Percentiles rank a stretch among this genome's conserved stretches.
These are phyloP conservation scores for Cephus spinipes DNA, from an alignment of 2,888 invertebrate species.

Conservation along the genomic window DNA sequence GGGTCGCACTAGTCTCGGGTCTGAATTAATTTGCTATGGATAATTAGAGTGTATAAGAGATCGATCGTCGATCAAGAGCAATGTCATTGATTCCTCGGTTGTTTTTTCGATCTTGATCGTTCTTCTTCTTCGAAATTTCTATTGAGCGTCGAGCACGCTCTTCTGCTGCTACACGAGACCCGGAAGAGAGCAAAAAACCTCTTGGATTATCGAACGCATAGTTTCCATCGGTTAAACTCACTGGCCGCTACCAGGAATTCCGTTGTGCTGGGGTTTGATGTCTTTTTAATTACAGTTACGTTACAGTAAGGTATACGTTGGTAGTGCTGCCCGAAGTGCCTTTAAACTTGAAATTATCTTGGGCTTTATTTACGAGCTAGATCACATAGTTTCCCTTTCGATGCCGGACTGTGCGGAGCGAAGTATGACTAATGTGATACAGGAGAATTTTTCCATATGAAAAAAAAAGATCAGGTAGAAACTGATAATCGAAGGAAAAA, in stretches of 20 bases:
- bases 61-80: not conserved
- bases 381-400: not conserved
- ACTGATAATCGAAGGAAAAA: not conserved
- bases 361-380: not conserved
- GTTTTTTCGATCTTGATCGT: not conserved
- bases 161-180: not conserved
- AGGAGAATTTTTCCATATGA: not conserved
- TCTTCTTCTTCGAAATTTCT: not conserved
- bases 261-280: not conserved
- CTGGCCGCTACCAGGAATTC: conserved; percentile 1
- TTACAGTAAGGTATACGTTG: not conserved
- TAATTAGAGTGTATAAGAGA: not conserved
- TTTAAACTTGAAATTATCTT: not conserved
- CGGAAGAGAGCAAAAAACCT: not conserved
- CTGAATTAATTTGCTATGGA: not conserved
- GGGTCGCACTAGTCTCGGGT: not conserved
- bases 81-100: not conserved
- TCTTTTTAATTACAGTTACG: conserved; percentile 5
- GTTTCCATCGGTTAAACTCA: not conserved
- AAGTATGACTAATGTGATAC: not conserved
- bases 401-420: not conserved
- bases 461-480: not conserved
- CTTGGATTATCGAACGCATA: not conserved
- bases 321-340: not conserved
- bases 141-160: not conserved